Evolutionary conservation across 2,113 vertebrate species (phyloP).

Genomic region (Cololabis saira): DNA sequence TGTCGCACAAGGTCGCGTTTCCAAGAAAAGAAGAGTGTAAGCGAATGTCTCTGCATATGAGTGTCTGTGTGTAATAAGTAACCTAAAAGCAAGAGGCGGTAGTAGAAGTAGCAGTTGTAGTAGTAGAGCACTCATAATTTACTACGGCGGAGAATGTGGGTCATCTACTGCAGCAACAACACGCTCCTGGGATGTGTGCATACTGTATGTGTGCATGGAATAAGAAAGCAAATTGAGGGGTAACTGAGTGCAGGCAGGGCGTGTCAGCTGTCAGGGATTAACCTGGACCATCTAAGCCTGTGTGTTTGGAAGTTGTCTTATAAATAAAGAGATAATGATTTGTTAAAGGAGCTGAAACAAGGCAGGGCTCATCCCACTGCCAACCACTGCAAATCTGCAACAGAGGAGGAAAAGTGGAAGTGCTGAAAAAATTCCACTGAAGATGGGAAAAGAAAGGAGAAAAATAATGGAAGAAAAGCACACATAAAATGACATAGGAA

Average conservation of each 20-base stretch:
- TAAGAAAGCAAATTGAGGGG: conserved; percentile 12
- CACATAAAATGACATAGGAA: no score
- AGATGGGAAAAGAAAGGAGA: not conserved
- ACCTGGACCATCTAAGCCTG: no score
- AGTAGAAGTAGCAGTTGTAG: conserved; percentile 21
- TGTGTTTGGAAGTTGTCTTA: not conserved
- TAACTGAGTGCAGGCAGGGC: not conserved
- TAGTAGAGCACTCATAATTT: conserved; percentile 53
- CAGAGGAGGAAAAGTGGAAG: not conserved
- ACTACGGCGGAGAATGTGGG: conserved; percentile 66
- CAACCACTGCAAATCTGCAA: conserved; percentile 32
- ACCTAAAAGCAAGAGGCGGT: conserved; percentile 3
- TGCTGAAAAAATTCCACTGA: not conserved
- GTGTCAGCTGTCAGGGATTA: no score
- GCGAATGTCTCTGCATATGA: conserved; percentile 9
- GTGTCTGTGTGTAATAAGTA: conserved; percentile 9
- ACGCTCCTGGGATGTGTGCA: conserved; percentile 28
- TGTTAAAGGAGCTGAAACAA: conserved; percentile 18
- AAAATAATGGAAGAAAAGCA: no score
- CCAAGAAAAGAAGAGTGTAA: not conserved
- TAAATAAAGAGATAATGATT: not conserved
- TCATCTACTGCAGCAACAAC: conserved; percentile 59
- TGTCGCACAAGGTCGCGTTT: conserved; percentile 2
- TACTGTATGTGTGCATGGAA: conserved; percentile 23
- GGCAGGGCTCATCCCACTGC: no score